Evolutionary conservation across 2,797 vertebrate genomes (phyloP).

Genomic region (Periparus ater): DNA sequence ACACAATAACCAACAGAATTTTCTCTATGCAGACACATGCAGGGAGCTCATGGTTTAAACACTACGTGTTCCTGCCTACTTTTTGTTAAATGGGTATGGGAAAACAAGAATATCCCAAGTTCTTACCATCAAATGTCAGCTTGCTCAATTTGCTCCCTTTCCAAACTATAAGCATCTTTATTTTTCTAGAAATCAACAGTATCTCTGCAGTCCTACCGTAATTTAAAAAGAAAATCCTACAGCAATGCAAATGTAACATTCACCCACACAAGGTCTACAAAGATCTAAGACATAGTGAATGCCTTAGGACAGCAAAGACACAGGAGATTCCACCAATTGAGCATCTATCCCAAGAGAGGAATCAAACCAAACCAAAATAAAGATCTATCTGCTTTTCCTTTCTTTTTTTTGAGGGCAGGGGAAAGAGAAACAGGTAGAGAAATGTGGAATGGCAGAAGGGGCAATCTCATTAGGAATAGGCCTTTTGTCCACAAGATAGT

Average conservation of each 20-base stretch:
- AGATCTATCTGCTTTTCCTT: neutral
- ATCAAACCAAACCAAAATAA: neutral
- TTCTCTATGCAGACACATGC: neutral
- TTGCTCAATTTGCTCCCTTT: neutral
- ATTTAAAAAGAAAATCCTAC: neutral
- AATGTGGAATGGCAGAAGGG: neutral
- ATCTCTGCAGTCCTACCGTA: neutral
- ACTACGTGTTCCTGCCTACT: neutral
- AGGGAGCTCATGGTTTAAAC: neutral
- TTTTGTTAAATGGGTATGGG: neutral
- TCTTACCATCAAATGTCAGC: neutral
- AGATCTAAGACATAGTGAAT: neutral
- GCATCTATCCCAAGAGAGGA: neutral
- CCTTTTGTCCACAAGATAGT: neutral
- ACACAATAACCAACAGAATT: neutral
- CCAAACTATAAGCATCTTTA: neutral
- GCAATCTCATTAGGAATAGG: neutral
- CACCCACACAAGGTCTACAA: rapidly evolving
- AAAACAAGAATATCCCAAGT: neutral
- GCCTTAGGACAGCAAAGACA: neutral
- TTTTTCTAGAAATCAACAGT: neutral
- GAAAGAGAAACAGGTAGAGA: neutral
- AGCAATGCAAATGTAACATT: rapidly evolving
- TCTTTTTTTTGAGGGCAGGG: neutral
- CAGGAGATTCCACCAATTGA: neutral